These are phyloP conservation scores for Neogale vison DNA, from an alignment of 2,113 vertebrate genomes.

Conservation along the genomic window DNA sequence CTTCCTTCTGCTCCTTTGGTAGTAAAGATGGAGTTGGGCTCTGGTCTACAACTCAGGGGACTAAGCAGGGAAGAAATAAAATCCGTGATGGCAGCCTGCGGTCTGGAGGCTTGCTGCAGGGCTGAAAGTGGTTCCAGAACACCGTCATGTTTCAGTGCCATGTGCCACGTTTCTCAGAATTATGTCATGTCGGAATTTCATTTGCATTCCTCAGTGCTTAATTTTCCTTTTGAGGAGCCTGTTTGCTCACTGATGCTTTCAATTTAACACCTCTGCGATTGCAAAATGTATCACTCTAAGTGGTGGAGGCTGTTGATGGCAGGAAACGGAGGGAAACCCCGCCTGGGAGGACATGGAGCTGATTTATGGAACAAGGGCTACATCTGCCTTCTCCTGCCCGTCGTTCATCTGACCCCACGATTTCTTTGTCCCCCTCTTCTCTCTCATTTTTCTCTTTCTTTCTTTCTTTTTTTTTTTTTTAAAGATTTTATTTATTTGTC, in stretches of 20 bases:
- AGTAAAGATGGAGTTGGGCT: background rate
- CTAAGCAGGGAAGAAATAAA: background rate
- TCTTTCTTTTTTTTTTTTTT: no score
- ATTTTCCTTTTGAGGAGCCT: conserved; percentile 47
- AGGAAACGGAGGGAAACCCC: conserved; percentile 25
- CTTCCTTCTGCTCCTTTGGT: background rate
- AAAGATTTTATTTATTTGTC: no score
- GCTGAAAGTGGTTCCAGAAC: conserved; percentile 43
- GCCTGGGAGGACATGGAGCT: background rate
- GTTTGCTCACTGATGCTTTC: conserved; percentile 60
- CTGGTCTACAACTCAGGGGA: background rate
- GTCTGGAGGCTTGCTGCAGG: conserved; percentile 25
- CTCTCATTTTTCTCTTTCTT: background rate
- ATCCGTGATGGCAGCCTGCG: conserved; percentile 46
- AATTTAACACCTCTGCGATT: conserved; percentile 38
- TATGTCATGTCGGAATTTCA: conserved; percentile 54
- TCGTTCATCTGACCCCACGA: background rate
- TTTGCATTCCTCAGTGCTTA: conserved; percentile 61
- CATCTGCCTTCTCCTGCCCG: background rate
- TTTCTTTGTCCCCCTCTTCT: background rate
- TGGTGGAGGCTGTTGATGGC: conserved; percentile 16
- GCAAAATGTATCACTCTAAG: conserved; percentile 51
- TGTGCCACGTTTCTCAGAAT: conserved; percentile 48
- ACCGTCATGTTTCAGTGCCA: conserved; percentile 31
- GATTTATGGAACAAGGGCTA: background rate